A percentile compares a stretch with the other conserved stretches of the same genome.
These are phyloP conservation scores for Periophthalmus magnuspinnatus DNA, from an alignment of 2,797 vertebrate genomes.

Conservation along the genomic window DNA sequence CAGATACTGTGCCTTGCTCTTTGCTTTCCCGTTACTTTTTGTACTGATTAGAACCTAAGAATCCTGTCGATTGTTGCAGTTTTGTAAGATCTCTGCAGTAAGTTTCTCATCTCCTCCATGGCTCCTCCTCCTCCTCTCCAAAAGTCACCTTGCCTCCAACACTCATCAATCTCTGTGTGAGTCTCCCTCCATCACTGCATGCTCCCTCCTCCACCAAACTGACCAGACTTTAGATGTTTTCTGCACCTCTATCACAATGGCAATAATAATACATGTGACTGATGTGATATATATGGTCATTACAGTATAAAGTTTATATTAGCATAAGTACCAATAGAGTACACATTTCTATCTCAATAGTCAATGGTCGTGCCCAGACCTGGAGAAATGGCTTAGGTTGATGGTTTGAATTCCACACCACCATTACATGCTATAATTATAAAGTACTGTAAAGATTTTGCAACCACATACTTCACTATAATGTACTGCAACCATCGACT, in stretches of 20 bases:
- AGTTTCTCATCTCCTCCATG: constrained; percentile 27
- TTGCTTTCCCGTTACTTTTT: background rate
- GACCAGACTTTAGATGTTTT: constrained; percentile 1
- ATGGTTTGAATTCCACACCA: too few species aligned
- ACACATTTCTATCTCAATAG: too few species aligned
- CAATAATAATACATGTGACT: constrained; percentile 9
- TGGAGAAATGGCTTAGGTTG: too few species aligned
- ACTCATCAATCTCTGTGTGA: constrained; percentile 69
- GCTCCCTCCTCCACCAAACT: constrained; percentile 10
- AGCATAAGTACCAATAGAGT: too few species aligned
- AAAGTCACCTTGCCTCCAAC: constrained; percentile 74
- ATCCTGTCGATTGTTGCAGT: constrained; percentile 20
- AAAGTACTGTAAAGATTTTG: too few species aligned
- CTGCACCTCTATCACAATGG: background rate
- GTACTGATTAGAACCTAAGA: background rate
- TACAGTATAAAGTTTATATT: background rate
- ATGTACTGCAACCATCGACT: too few species aligned
- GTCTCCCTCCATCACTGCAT: constrained; percentile 52
- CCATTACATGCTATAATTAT: too few species aligned
- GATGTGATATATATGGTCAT: constrained; percentile 1
- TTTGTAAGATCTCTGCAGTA: constrained; percentile 31
- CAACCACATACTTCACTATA: too few species aligned
- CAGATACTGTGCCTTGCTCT: background rate
- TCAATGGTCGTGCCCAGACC: too few species aligned
- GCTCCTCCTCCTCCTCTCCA: constrained; percentile 47